phyloP scores from a whole-genome alignment of 1,140 invertebrate genomes.

The Zaprionus ornatus region DNA sequence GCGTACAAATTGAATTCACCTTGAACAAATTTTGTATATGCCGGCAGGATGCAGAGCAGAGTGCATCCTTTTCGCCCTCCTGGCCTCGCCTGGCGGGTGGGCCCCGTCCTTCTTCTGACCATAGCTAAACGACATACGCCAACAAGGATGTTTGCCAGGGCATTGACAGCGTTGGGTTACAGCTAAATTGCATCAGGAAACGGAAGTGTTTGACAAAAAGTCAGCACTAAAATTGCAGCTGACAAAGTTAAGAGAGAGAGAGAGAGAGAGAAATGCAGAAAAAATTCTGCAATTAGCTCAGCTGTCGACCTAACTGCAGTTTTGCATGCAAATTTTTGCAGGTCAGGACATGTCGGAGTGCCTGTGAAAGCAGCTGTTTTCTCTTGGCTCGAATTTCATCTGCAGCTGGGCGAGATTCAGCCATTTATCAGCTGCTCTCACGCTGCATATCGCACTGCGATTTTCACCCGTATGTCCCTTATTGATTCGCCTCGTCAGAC shows the following conservation, averaged over 20 bases:
- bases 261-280: background rate
- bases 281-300: slow-evolving; percentile 26
- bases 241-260: background rate
- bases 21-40: slow-evolving; percentile 45
- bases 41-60: slow-evolving; percentile 8
- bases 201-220: slow-evolving; percentile 44
- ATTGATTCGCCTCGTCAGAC: slow-evolving; percentile 52
- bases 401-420: slow-evolving; percentile 26
- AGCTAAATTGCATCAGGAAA: slow-evolving; percentile 52
- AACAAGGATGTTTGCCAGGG: slow-evolving; percentile 53
- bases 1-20: slow-evolving; percentile 45
- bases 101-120: slow-evolving; percentile 15
- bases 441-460: background rate
- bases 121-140: slow-evolving; percentile 44
- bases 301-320: slow-evolving; percentile 21
- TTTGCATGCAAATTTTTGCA: slow-evolving; percentile 45
- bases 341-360: background rate
- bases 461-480: background rate
- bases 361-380: slow-evolving; percentile 30
- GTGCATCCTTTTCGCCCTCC: slow-evolving; percentile 9
- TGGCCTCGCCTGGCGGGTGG: slow-evolving; percentile 30
- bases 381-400: slow-evolving; percentile 36
- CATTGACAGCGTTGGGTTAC: slow-evolving; percentile 43
- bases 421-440: slow-evolving; percentile 43
- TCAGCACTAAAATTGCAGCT: slow-evolving; percentile 4